Base-by-base conservation (phyloP, 2,797 vertebrate species). In the Vespertilio murinus region DNA sequence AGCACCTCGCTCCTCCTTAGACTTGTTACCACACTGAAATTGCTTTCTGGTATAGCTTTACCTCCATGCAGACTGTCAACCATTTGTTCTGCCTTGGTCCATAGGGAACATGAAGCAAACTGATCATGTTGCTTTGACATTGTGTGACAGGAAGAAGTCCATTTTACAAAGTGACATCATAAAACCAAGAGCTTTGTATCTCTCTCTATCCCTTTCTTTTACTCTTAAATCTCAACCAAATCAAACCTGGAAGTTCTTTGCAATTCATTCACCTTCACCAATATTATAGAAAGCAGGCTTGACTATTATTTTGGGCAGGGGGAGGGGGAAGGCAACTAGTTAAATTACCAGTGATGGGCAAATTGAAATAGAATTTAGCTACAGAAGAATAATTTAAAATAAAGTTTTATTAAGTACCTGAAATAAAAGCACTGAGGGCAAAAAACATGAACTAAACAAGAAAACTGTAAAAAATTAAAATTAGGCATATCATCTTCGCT, bases 351-450 rank as follows among this genome's bases (percentile, higher is more conserved):
- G 18, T 13, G 5, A 89, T 67, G 52, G n/a, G 7, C n/a, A 95
- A 75, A 65, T 61, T 64, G 70, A 90, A 49, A 42, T 40, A 61
- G 30, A 93, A 77, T n/a, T 49, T 79, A 35, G 6, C 6, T 89
- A 25, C 13, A 70, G 35, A 90, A 87, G 3, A 93, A 54, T 28
- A 9, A 25, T 25, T 20, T 47, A 47, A 82, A 61, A 33, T 22
- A 5, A 73, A 65, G 5, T 49, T 30, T 4, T 40, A 79, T 74
- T 74, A 71, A 81, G 35, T 42, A 35, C 33, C 28, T 83, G 13
- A 86, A 93, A 33, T 56, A 23, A 90, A 83, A 23, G 38, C 61
- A 38, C n/a, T 35, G 54, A 69, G 22, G 1, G 18, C 4, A 30
- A 9, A 86, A 86, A 18, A 52, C 5, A 8, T 11, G 25, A 93